Evolutionary conservation across 1,140 invertebrate species (phyloP).

Genomic region (Drosophila truncata): DNA sequence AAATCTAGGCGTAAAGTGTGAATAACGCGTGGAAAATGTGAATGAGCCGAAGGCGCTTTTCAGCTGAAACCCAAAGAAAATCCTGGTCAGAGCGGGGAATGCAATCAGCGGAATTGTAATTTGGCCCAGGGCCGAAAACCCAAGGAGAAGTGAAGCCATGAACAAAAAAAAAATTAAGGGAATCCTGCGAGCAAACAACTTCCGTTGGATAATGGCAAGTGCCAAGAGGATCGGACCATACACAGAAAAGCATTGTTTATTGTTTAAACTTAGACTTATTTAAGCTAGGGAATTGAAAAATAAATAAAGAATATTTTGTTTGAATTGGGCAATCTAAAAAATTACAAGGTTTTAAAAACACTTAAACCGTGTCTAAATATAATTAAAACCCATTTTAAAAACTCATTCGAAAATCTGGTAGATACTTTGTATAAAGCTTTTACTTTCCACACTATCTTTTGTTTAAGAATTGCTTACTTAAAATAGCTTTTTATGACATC

Average conservation of each 20-base stretch:
- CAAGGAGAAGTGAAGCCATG: constrained; percentile 19
- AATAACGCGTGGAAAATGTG: constrained; percentile 81
- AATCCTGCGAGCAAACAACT: constrained; percentile 70
- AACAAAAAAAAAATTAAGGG: constrained; percentile 30
- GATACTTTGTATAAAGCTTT: too few relatives aligned
- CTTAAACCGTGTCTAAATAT: too few relatives aligned
- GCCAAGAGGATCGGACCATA: constrained; percentile 27
- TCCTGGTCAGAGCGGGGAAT: constrained; percentile 41
- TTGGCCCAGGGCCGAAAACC: constrained; percentile 56
- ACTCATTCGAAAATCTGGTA: too few relatives aligned
- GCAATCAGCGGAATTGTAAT: constrained; percentile 84
- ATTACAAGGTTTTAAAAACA: too few relatives aligned
- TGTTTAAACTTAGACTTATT: background rate
- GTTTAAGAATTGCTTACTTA: too few relatives aligned
- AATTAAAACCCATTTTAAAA: too few relatives aligned
- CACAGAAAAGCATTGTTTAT: background rate
- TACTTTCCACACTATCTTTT: too few relatives aligned
- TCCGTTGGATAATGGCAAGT: constrained; percentile 73
- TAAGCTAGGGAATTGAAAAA: too few relatives aligned
- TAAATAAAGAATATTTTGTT: too few relatives aligned
- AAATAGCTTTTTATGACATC: background rate
- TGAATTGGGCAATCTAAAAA: too few relatives aligned
- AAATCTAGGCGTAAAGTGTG: constrained; percentile 83
- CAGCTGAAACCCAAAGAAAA: constrained; percentile 29
- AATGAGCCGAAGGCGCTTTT: constrained; percentile 76